Evolutionary conservation across 2,113 vertebrate genomes (phyloP), one percentile per base, ranked within the genome.

Genomic region (Microcebus murinus): DNA sequence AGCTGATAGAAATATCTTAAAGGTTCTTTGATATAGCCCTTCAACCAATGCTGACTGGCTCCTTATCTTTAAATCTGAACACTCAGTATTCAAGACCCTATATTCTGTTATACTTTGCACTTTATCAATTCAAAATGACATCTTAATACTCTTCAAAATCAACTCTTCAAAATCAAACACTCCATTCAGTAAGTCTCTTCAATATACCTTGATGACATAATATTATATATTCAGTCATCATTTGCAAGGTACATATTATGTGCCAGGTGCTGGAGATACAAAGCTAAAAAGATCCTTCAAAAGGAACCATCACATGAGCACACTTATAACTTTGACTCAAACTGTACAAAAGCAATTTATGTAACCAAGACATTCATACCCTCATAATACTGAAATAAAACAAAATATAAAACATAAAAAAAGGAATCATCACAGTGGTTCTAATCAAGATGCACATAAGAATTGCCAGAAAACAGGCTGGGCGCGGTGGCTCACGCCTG

Each of bases 91-190:
- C 74, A 94, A 87, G 39, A 90, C 23, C 34, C 71, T 68, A 82
- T 4, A 88, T 65, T 71, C 61, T 50, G 57, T 74, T 94, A 90
- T 6, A 21, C 20, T 57, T 21, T 57, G 20, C 9, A 94, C 15
- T 12, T 83, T 45, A 81, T 50, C 79, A 89, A 89, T 65, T 86
- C 88, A 91, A 93, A 96, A 91, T 67, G 48, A 83, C 57, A 90
- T 81, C 21, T 21, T 55, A 91, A 52, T 76, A 70, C 11, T 87
- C 39, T 39, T 77, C 82, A 74, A 87, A 95, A 91, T 79, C 83
- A 92, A 70, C 11, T 87, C 39, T 39, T 77, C 82, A 74, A 87
- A 95, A 91, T 79, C 83, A 92, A 95, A 87, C 63, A 90, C 61
- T 93, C 36, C 36, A 91, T 10, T 85, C 68, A 82, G 25, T 52